Evolutionary conservation across 2,797 vertebrate genomes (phyloP).

Genomic region (Strix occidentalis): DNA sequence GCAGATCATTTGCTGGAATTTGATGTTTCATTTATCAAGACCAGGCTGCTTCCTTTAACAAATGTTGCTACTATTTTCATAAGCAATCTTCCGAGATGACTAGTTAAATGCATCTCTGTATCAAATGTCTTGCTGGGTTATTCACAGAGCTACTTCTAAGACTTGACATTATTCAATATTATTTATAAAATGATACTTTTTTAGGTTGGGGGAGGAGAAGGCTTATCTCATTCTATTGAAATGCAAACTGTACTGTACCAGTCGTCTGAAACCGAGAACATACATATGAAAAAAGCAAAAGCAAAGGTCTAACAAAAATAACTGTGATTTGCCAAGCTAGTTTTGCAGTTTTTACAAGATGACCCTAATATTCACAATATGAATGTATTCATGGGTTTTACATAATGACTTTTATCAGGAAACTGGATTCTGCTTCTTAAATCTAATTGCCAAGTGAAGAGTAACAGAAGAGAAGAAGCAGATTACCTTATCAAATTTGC

Average conservation of each 20-base stretch:
- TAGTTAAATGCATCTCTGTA: constrained; percentile 75
- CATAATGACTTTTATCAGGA: constrained; percentile 81
- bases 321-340: constrained; percentile 70
- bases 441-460: constrained; percentile 80
- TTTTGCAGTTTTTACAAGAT: constrained; percentile 78
- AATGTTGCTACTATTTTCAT: constrained; percentile 79
- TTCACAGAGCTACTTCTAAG: constrained; percentile 77
- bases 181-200: constrained; percentile 79
- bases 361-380: constrained; percentile 80
- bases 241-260: constrained; percentile 73
- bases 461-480: constrained; percentile 76
- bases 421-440: constrained; percentile 80
- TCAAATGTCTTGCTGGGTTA: constrained; percentile 78
- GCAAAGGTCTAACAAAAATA: constrained; percentile 78
- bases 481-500: constrained; percentile 82
- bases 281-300: constrained; percentile 65
- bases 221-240: constrained; percentile 79
- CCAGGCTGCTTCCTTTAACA: constrained; percentile 74
- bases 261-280: constrained; percentile 59
- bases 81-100: constrained; percentile 73
- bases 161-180: constrained; percentile 76
- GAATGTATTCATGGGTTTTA: constrained; percentile 81
- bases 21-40: constrained; percentile 76
- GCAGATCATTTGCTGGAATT: constrained; percentile 70
- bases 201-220: constrained; percentile 65